Base-by-base conservation (phyloP, 1,140 invertebrate species). In the Aphidius ervi region DNA sequence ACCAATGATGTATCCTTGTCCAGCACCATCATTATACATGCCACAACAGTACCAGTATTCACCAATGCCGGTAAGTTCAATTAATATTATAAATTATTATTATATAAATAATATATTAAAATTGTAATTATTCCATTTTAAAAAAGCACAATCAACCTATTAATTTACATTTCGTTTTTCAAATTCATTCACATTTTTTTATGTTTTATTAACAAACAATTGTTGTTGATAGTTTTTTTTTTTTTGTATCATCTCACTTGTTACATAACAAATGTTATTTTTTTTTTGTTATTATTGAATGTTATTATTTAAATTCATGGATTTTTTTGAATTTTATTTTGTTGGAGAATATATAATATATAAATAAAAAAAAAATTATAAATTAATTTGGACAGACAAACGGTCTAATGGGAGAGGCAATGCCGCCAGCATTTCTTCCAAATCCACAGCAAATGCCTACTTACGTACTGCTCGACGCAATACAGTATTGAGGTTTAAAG, bases 401-500 rank as follows among this genome's bases (percentile, higher is more conserved):
- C 70, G 73, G 76, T 79, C 72, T 80, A 67, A 79, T 80, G 77
- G 78, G 77, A 62, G 78, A 79, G 76, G 78, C 75, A 70, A 80
- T 79, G 76, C 78, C 78, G 74, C 78, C 77, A 70, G 76, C 76
- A 69, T 79, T 80, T 79, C 77, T 80, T 69, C 77, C 76, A 69
- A 80, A 79, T 71, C 78, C 77, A 72, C 78, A 80, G 65, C 78
- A 80, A 80, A 79, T 80, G 78, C 77, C 78, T 75, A 79, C 78
- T 80, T 80, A 80, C 70, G 73, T 80, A 70, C 77, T 80, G 76
- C 78, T 80, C 77, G 78, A 80, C 76, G 76, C 76, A 73, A 80
- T 79, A 78, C 77, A 79, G 76, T 79, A 79, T 80, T 80, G 77
- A 80, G 77, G 75, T 79, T 74, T 78, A 78, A 80, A 80, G 78